Evolutionary conservation across 2,113 vertebrate genomes (phyloP).

Genomic region (Nothoprocta perdicaria): DNA sequence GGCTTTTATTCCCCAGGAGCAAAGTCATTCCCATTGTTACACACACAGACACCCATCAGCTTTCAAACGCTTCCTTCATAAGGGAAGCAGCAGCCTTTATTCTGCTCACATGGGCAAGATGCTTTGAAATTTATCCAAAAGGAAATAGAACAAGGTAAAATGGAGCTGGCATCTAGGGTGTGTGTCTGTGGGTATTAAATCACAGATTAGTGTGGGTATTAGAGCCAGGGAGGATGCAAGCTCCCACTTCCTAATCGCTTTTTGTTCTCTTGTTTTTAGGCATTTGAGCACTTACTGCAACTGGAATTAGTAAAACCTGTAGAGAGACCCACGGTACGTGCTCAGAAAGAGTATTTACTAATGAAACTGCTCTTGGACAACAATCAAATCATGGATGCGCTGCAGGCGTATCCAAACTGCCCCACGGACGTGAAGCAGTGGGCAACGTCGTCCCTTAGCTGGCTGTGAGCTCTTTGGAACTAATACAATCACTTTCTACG

Average conservation of each 20-base stretch:
- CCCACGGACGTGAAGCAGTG: constrained; percentile 93
- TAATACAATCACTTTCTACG: rapidly evolving
- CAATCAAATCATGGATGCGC: constrained; percentile 90
- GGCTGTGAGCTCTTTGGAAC: constrained; percentile 43
- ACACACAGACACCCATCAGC: rapidly evolving
- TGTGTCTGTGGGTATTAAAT: too few relatives aligned
- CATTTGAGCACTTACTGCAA: constrained; percentile 93
- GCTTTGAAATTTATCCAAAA: neutral
- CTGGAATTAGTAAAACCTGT: constrained; percentile 89
- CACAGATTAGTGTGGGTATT: rapidly evolving
- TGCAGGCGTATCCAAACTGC: constrained; percentile 95
- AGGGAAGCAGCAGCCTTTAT: neutral
- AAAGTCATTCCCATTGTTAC: neutral
- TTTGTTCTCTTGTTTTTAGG: constrained; percentile 72
- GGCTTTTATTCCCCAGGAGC: neutral
- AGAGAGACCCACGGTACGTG: constrained; percentile 79
- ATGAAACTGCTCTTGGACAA: constrained; percentile 90
- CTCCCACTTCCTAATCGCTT: rapidly evolving
- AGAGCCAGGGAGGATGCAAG: rapidly evolving
- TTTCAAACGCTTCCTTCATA: neutral
- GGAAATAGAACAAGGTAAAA: neutral
- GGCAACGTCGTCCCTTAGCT: constrained; percentile 87
- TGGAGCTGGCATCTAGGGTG: rapidly evolving
- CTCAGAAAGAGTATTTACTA: constrained; percentile 89
- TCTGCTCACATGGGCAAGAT: too few relatives aligned